phyloP scores from a whole-genome alignment of 2,888 invertebrate species.

The Boloria selene region DNA sequence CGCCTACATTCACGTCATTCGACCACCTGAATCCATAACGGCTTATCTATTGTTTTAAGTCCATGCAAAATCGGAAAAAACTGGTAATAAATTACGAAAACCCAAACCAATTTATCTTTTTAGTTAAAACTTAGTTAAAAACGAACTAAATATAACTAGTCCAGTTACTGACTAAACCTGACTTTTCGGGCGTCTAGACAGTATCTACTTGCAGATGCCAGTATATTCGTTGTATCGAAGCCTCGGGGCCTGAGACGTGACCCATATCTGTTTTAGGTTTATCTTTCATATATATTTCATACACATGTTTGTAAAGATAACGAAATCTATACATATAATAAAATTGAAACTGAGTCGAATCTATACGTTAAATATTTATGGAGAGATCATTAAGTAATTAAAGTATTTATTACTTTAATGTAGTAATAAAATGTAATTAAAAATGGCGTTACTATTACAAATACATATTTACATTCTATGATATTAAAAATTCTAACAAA shows the following conservation, averaged over 20 bases:
- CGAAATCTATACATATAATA: too few relatives aligned
- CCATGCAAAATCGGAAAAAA: slow-evolving; percentile 2
- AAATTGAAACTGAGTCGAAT: too few relatives aligned
- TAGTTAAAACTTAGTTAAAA: not conserved
- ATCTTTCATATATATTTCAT: not conserved
- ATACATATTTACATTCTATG: too few relatives aligned
- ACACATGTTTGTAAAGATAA: too few relatives aligned
- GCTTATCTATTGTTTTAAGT: not conserved
- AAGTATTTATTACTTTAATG: too few relatives aligned
- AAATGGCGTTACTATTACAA: too few relatives aligned
- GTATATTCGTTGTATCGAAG: slow-evolving; percentile 17
- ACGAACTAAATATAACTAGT: slow-evolving; percentile 21
- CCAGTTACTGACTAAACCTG: slow-evolving; percentile 1
- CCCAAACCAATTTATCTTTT: not conserved
- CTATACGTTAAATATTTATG: too few relatives aligned
- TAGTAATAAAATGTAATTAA: too few relatives aligned
- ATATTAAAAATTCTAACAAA: too few relatives aligned
- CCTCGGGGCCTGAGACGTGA: slow-evolving; percentile 10
- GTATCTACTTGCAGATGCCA: slow-evolving; percentile 20
- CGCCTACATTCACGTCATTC: slow-evolving; percentile 1
- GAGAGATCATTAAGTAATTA: too few relatives aligned
- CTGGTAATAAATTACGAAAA: slow-evolving; percentile 1
- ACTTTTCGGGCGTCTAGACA: slow-evolving; percentile 28
- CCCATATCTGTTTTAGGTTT: slow-evolving; percentile 15
- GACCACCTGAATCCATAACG: slow-evolving; percentile 11